phyloP scores from a whole-genome alignment of 2,113 vertebrate genomes.

The Pituophis catenifer region DNA sequence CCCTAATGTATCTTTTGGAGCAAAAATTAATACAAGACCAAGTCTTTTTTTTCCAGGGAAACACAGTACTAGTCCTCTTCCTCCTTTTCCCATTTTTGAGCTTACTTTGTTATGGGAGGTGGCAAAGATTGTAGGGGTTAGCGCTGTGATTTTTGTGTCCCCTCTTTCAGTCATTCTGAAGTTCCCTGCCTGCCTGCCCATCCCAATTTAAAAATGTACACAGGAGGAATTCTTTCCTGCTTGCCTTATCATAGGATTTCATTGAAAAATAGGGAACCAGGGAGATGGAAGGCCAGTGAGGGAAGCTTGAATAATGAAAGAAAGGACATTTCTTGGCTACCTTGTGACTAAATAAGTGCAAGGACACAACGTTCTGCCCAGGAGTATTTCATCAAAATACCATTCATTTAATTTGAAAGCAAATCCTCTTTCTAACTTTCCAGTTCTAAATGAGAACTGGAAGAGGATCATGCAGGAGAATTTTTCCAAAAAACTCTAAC shows the following conservation, averaged over 20 bases:
- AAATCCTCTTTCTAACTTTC: not conserved
- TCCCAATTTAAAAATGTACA: not conserved
- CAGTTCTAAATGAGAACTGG: not conserved
- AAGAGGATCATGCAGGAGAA: not conserved
- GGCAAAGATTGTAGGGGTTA: not conserved
- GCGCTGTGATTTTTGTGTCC: not conserved
- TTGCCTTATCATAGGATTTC: not conserved
- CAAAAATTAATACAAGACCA: too few species aligned
- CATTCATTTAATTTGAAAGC: not conserved
- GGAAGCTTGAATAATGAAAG: not conserved
- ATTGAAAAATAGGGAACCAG: not conserved
- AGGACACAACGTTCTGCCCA: not conserved
- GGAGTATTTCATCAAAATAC: not conserved
- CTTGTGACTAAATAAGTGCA: not conserved
- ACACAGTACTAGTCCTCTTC: not conserved
- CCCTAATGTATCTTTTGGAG: too few species aligned
- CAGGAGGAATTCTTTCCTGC: not conserved
- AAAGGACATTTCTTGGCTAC: not conserved
- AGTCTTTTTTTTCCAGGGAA: too few species aligned
- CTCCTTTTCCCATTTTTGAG: not conserved
- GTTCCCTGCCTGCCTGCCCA: not conserved
- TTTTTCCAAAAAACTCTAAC: not conserved
- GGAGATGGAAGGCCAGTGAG: not conserved
- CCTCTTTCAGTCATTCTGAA: not conserved
- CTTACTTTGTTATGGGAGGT: not conserved